Evolutionary conservation across 2,113 vertebrate species (phyloP), one percentile per base, ranked within the genome.

Genomic region (Cyphotilapia sp.): DNA sequence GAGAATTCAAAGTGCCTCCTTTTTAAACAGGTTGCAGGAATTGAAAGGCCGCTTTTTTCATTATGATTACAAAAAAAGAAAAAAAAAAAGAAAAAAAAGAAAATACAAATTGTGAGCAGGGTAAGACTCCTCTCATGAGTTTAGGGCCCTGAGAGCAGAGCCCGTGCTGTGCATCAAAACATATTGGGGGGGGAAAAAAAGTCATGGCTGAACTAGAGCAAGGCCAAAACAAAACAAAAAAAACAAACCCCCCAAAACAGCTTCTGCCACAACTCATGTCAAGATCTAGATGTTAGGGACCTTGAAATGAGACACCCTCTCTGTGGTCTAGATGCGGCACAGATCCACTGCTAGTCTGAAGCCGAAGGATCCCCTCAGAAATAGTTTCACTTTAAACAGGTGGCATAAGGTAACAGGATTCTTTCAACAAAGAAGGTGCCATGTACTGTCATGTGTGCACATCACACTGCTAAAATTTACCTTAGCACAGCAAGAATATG

Each of bases 41-140:
- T 91, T 87, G 88, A 94, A 96, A 96, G 96, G 96, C 95, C 92
- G 90, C 96, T 92, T 92, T 93, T 95, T 91, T 93, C 89, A 88
- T 76, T 84, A 54, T 86, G 88, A 89, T 90, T 81, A 89, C 8
- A 83, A 89, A 87, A 87, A 61, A 13, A 40, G 0, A 22, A 5
- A 19, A 1, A 12, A 31, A 13, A 51, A 24, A 35, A 35, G 22
- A 22, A 35, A 22, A 11, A 54, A 84, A 42, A 71, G n/a, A 66
- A 82, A 89, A 84, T 38, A 85, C 59, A 81, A 76, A 80, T 19
- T 35, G 35, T 85, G 78, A 81, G 83, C 81, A 85, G 82, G 80
- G 80, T 90, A 22, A 53, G 74, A 90, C 45, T 87, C 66, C 31
- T 91, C 88, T 87, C 81, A 61, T n/a, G 13, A 80, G 74, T 63